Percentiles rank a stretch among this genome's conserved stretches.
phyloP scores from a whole-genome alignment of 2,113 vertebrate species.

The Peucedramus taeniatus region DNA sequence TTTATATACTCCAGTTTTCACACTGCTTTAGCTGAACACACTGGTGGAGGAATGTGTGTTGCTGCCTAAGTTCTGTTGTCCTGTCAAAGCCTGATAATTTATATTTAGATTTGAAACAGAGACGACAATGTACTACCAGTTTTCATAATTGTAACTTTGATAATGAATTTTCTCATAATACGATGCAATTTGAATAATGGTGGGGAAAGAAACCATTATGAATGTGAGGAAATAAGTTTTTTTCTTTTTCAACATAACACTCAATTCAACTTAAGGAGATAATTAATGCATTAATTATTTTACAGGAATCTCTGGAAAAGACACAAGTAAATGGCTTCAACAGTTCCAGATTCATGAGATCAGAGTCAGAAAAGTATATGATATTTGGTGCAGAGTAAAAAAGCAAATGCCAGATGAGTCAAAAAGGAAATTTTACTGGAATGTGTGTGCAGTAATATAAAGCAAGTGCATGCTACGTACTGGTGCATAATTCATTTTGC shows the following conservation, averaged over 20 bases:
- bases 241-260: not conserved
- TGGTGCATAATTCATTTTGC: slow-evolving; percentile 40
- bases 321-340: not conserved
- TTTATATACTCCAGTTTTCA: not conserved
- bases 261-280: not conserved
- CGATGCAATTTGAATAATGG: not conserved
- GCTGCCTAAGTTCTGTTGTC: not conserved
- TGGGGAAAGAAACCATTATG: not conserved
- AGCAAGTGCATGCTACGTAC: not conserved
- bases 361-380: not conserved
- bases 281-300: not conserved
- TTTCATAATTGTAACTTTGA: not conserved
- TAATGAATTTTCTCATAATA: not conserved
- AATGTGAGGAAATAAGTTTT: not conserved
- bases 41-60: not conserved
- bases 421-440: not conserved
- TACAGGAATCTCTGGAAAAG: not conserved
- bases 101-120: not conserved
- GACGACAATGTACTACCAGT: not conserved
- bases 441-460: not conserved
- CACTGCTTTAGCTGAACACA: not conserved
- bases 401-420: slow-evolving; percentile 3
- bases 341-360: not conserved
- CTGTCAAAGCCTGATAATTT: not conserved
- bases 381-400: not conserved